A percentile compares a stretch with the other conserved stretches of the same genome.
Conservation (phyloP, 1,140 invertebrate species). For the Antheraea pernyi region DNA sequence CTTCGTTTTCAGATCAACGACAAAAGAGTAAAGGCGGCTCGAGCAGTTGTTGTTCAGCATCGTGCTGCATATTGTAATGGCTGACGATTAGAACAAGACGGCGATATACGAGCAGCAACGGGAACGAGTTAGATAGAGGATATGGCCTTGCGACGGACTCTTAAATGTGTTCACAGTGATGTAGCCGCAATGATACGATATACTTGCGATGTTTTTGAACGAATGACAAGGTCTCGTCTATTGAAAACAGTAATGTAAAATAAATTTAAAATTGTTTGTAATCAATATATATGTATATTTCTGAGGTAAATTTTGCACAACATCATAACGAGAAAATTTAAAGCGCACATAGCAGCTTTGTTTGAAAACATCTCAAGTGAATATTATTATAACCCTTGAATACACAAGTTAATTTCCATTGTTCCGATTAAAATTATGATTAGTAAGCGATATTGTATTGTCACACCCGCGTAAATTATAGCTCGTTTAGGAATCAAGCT, state of each 20-base stretch:
- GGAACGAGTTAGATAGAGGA: conserved; percentile 35
- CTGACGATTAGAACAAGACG: conserved; percentile 27
- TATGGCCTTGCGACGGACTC: conserved; percentile 42
- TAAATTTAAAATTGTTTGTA: conserved; percentile 36
- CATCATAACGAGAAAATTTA: conserved; percentile 14
- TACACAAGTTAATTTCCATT: conserved; percentile 31
- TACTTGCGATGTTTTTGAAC: conserved; percentile 29
- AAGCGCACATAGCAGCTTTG: conserved; percentile 46
- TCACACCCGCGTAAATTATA: conserved; percentile 59
- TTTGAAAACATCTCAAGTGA: conserved; percentile 58
- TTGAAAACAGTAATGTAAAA: conserved; percentile 22
- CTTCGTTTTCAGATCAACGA: conserved; percentile 90
- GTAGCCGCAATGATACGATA: conserved; percentile 37
- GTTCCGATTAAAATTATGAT: conserved; percentile 17
- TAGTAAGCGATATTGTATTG: conserved; percentile 52
- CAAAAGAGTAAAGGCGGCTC: conserved; percentile 96
- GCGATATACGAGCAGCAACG: conserved; percentile 19
- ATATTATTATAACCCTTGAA: neutral
- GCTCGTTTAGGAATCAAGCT: conserved; percentile 50
- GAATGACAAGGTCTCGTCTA: conserved; percentile 19
- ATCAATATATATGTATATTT: conserved; percentile 12
- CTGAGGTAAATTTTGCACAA: conserved; percentile 23
- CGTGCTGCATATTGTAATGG: conserved; percentile 94
- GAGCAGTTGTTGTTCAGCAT: conserved; percentile 94
- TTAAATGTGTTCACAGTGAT: conserved; percentile 62